Percentiles rank a stretch among this genome's conserved stretches.
phyloP scores from a whole-genome alignment of 2,888 invertebrate genomes.

The Sesamia inferens region DNA sequence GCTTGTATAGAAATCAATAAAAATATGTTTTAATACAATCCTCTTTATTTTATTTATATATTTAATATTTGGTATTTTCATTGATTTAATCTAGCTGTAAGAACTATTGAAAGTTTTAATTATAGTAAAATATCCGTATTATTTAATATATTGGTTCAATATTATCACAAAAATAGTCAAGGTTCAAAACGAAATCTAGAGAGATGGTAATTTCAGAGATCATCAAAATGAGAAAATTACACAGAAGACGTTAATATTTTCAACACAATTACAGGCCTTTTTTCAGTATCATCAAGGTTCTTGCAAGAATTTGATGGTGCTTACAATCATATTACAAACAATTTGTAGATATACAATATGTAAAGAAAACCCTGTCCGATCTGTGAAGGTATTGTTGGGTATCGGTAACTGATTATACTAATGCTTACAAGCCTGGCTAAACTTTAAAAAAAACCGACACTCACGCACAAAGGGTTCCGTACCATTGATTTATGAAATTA shows the following conservation, averaged over 20 bases:
- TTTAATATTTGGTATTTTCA: slow-evolving; percentile 29
- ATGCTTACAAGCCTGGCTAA: too few species aligned
- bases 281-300: neutral
- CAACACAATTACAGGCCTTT: neutral
- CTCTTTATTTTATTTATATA: slow-evolving; percentile 21
- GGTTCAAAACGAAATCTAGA: neutral
- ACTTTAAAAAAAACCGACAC: too few species aligned
- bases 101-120: too few species aligned
- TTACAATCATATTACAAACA: neutral
- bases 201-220: neutral
- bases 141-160: neutral
- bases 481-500: too few species aligned
- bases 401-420: too few species aligned
- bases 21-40: slow-evolving; percentile 54
- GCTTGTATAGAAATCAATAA: slow-evolving; percentile 66
- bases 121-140: neutral
- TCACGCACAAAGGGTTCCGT: too few species aligned
- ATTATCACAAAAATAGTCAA: neutral
- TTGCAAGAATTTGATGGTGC: neutral
- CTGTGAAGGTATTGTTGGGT: too few species aligned
- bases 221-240: neutral
- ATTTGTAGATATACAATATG: neutral
- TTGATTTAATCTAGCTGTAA: neutral
- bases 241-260: neutral
- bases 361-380: too few species aligned